These are phyloP conservation scores for Gallinago paraguaiae DNA, from an alignment of 2,113 vertebrate species.

Conservation along the genomic window DNA sequence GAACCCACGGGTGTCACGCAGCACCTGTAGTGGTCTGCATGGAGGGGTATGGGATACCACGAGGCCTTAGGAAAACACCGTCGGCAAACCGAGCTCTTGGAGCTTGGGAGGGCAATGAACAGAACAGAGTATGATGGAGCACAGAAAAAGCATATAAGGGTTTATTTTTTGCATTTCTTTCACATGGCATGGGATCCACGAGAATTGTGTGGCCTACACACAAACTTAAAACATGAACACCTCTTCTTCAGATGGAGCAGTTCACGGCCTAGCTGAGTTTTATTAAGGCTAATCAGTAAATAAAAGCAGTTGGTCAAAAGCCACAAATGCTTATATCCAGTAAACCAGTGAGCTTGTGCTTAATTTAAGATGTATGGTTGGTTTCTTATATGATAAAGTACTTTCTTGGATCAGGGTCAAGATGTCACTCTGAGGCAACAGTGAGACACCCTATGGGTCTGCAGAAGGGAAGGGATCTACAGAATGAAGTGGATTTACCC, in stretches of 20 bases:
- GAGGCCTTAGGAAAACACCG: neutral
- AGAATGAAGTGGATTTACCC: neutral
- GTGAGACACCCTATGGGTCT: neutral
- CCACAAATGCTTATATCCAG: neutral
- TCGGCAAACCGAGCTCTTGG: neutral
- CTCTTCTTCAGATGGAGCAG: neutral
- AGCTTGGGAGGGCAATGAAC: neutral
- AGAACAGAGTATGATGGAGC: neutral
- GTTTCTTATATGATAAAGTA: neutral
- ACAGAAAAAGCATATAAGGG: neutral
- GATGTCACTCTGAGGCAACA: neutral
- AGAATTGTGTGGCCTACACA: neutral
- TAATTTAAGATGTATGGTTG: neutral
- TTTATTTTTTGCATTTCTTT: neutral
- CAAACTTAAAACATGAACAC: neutral
- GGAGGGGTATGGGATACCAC: rapidly evolving
- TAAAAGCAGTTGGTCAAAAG: neutral
- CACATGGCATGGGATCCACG: neutral
- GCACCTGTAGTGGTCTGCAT: neutral
- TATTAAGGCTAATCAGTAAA: neutral
- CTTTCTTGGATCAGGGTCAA: neutral
- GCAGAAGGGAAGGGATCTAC: neutral
- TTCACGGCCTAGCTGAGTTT: neutral
- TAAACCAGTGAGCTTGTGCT: neutral
- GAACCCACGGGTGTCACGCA: neutral